A percentile compares a stretch with the other conserved stretches of the same genome.
These are phyloP conservation scores for Drosophila paranaensis DNA, from an alignment of 2,888 invertebrate species.

Conservation along the genomic window DNA sequence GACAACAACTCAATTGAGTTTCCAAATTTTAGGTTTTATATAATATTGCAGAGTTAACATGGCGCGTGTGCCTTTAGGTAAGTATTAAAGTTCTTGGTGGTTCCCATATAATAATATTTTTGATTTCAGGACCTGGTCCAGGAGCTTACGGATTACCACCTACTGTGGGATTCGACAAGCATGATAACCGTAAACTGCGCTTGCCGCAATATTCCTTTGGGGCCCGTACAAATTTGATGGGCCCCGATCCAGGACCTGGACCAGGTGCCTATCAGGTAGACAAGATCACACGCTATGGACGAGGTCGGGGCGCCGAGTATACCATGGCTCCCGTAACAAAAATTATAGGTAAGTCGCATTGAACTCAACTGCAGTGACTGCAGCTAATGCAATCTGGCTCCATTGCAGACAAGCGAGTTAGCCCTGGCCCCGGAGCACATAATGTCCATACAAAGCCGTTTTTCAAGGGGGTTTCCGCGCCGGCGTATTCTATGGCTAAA, in stretches of 20 bases:
- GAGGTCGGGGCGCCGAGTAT: slow-evolving; percentile 82
- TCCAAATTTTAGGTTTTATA: slow-evolving; percentile 56
- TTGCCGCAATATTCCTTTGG: slow-evolving; percentile 85
- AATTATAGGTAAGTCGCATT: slow-evolving; percentile 52
- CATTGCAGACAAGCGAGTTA: slow-evolving; percentile 65
- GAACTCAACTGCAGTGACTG: not conserved
- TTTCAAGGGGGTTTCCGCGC: slow-evolving; percentile 71
- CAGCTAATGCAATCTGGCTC: not conserved
- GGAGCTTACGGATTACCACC: slow-evolving; percentile 87
- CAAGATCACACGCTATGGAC: slow-evolving; percentile 78
- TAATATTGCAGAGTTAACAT: slow-evolving; percentile 71
- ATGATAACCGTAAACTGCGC: slow-evolving; percentile 86
- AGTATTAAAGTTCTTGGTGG: not conserved
- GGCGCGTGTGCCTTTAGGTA: slow-evolving; percentile 63
- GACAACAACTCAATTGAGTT: slow-evolving; percentile 62
- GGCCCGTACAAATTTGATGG: slow-evolving; percentile 44
- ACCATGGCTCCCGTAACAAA: slow-evolving; percentile 85
- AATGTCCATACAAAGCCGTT: slow-evolving; percentile 69
- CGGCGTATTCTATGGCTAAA: slow-evolving; percentile 86
- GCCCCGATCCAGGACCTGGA: slow-evolving; percentile 74
- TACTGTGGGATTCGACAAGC: slow-evolving; percentile 86
- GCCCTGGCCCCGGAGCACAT: slow-evolving; percentile 83
- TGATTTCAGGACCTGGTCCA: slow-evolving; percentile 87
- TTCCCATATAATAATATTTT: not conserved
- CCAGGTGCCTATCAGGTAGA: slow-evolving; percentile 79